Conservation (phyloP, 1,140 invertebrate genomes). For the Pseudomyrmex concolor region DNA sequence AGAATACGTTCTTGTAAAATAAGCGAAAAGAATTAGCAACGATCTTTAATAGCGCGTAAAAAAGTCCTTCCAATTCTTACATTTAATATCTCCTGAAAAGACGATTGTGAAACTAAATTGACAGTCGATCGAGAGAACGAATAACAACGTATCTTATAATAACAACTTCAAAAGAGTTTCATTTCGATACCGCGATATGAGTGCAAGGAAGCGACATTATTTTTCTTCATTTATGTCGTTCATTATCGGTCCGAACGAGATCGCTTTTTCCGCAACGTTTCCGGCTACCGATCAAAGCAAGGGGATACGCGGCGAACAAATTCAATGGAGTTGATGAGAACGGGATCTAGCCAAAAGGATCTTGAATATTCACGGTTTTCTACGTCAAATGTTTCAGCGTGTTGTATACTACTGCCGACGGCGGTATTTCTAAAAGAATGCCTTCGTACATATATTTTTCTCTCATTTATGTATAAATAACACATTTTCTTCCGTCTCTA, state of each 20-base stretch:
- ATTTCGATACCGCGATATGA: not conserved
- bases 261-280: conserved; percentile 37
- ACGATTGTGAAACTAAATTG: conserved; percentile 32
- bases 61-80: not conserved
- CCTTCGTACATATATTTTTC: not conserved
- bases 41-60: not conserved
- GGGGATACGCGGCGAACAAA: conserved; percentile 55
- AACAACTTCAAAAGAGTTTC: conserved; percentile 44
- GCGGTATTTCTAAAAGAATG: not conserved
- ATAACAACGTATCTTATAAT: conserved; percentile 36
- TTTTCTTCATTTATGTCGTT: conserved; percentile 52
- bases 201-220: conserved; percentile 23
- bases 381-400: conserved; percentile 1
- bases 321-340: conserved; percentile 57
- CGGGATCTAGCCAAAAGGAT: conserved; percentile 21
- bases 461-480: not conserved
- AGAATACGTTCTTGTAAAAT: not conserved
- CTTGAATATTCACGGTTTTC: conserved; percentile 67
- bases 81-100: not conserved
- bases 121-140: conserved; percentile 2
- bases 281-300: conserved; percentile 58
- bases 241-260: not conserved
- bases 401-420: conserved; percentile 15
- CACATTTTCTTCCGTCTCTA: not conserved
- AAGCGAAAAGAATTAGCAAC: not conserved